Evolutionary conservation across 2,888 invertebrate species (phyloP).

Genomic region (Trachelus troglodyta): DNA sequence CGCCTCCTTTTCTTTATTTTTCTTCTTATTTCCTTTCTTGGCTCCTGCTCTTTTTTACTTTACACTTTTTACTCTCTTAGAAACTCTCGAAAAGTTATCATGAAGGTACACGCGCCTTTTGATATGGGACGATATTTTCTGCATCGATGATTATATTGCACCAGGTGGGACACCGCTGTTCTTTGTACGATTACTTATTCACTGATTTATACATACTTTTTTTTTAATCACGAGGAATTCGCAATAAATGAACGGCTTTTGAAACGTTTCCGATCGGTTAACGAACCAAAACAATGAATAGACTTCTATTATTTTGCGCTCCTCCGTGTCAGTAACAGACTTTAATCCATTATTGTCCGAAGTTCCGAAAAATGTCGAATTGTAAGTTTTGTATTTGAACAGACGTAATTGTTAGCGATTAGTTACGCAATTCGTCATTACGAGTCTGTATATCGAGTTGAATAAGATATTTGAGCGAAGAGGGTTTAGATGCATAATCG

Average conservation of each 20-base stretch:
- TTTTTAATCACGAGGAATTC: background rate
- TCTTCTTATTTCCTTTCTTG: background rate
- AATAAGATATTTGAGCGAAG: background rate
- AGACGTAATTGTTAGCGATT: background rate
- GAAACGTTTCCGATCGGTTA: background rate
- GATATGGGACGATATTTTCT: background rate
- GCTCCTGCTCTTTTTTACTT: background rate
- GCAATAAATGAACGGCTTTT: background rate
- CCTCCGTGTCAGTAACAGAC: background rate
- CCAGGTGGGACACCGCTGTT: background rate
- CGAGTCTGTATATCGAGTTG: background rate
- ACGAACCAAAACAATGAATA: background rate
- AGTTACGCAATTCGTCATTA: background rate
- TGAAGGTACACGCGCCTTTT: background rate
- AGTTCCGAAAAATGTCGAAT: background rate
- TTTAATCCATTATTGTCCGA: background rate
- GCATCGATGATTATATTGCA: background rate
- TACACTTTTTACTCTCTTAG: background rate
- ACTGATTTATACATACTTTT: background rate
- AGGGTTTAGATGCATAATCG: background rate
- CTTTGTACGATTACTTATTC: background rate
- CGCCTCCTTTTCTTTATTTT: constrained; percentile 20
- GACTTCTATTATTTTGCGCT: background rate
- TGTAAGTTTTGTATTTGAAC: background rate
- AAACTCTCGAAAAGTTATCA: background rate